Evolutionary conservation across 2,797 vertebrate genomes (phyloP).

Genomic region (Propithecus perrieri): DNA sequence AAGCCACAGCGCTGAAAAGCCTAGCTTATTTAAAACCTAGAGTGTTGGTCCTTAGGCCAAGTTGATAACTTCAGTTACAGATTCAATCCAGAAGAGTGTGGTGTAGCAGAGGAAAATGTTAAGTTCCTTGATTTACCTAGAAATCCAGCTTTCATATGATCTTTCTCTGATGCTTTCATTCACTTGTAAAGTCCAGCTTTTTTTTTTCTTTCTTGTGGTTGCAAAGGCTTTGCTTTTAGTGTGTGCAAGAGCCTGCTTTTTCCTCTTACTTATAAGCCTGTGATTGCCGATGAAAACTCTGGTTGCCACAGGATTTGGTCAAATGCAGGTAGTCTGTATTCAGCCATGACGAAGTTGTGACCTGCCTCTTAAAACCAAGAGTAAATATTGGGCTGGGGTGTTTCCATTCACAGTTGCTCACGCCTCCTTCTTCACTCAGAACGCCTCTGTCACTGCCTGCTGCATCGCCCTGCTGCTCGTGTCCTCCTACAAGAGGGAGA

Average conservation of each 20-base stretch:
- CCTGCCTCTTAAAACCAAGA: conserved; percentile 29
- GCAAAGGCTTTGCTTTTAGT: neutral
- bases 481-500: conserved; percentile 88
- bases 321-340: neutral
- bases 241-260: neutral
- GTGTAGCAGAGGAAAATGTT: neutral
- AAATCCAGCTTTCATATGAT: neutral
- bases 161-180: neutral
- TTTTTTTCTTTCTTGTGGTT: neutral
- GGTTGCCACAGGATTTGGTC: neutral
- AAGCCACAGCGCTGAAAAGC: neutral
- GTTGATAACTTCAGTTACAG: neutral
- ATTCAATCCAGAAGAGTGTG: neutral
- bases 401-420: conserved; percentile 83
- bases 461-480: conserved; percentile 87
- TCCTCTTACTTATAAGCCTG: neutral
- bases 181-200: neutral
- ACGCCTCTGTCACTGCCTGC: conserved; percentile 87
- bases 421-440: conserved; percentile 88
- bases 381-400: neutral
- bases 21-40: neutral
- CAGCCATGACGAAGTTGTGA: neutral
- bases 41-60: neutral
- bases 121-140: neutral
- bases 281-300: neutral